phyloP scores from a whole-genome alignment of 2,888 invertebrate species.

The Tinea pellionella region DNA sequence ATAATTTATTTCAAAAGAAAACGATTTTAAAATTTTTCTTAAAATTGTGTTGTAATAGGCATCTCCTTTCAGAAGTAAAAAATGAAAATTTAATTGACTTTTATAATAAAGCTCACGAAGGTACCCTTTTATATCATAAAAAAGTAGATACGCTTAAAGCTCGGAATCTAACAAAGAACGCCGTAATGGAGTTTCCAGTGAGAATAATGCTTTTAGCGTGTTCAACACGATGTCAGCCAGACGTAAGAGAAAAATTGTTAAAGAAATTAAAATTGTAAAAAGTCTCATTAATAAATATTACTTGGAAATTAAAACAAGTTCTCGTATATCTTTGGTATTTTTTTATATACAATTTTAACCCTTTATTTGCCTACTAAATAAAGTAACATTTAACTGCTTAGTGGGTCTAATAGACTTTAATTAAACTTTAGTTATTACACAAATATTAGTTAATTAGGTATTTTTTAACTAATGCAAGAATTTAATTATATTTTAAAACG shows the following conservation, averaged over 20 bases:
- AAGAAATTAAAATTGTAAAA: background rate
- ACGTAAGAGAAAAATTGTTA: constrained; percentile 8
- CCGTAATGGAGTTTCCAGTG: constrained; percentile 18
- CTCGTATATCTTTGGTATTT: background rate
- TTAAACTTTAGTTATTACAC: too few species aligned
- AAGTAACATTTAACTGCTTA: too few species aligned
- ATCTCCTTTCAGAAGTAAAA: background rate
- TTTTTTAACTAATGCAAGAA: too few species aligned
- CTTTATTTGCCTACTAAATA: too few species aligned
- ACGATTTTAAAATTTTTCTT: too few species aligned
- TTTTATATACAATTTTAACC: too few species aligned
- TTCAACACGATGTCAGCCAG: constrained; percentile 1
- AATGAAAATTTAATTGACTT: constrained; percentile 1
- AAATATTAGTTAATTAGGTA: too few species aligned
- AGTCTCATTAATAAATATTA: background rate
- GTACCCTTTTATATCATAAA: constrained; percentile 10
- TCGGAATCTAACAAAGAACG: constrained; percentile 9
- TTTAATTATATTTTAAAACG: too few species aligned
- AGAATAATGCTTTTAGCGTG: constrained; percentile 19
- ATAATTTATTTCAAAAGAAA: too few species aligned
- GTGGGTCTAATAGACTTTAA: too few species aligned
- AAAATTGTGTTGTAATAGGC: too few species aligned
- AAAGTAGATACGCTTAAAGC: constrained; percentile 6
- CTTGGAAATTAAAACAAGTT: background rate
- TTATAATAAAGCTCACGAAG: constrained; percentile 1